Conservation (phyloP, 1,140 invertebrate genomes). For the Spodoptera frugiperda region DNA sequence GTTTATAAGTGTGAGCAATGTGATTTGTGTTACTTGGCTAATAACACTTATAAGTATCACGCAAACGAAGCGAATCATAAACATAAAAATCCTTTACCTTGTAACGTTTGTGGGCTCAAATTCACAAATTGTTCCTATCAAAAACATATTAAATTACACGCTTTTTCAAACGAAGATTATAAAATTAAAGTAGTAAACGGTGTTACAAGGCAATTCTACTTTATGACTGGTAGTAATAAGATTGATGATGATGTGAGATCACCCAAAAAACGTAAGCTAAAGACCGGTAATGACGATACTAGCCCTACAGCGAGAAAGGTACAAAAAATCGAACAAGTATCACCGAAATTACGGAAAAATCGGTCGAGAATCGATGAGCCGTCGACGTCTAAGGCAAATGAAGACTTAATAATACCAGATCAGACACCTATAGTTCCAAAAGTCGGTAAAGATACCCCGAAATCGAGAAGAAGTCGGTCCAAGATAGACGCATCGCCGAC, state of each 20-base stretch:
- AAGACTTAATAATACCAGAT: too few relatives aligned
- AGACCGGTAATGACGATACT: background rate
- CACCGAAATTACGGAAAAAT: too few relatives aligned
- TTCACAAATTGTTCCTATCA: background rate
- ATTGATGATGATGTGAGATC: background rate
- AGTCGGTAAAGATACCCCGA: too few relatives aligned
- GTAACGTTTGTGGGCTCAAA: background rate
- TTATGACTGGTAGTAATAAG: constrained; percentile 11
- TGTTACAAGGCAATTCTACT: background rate
- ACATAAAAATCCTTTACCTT: background rate
- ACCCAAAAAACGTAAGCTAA: background rate
- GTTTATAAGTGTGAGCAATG: background rate
- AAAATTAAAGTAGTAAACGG: constrained; percentile 11
- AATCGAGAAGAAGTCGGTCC: too few relatives aligned
- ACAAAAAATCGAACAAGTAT: too few relatives aligned
- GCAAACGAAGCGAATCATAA: background rate
- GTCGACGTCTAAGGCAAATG: too few relatives aligned
- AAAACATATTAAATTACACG: constrained; percentile 1
- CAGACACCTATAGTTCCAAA: too few relatives aligned
- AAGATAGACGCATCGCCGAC: too few relatives aligned
- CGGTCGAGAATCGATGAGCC: too few relatives aligned
- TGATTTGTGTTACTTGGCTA: background rate
- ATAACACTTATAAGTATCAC: background rate
- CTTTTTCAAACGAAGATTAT: background rate
- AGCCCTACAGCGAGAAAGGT: background rate